phyloP scores from a whole-genome alignment of 92 coral and sea anemone genomes.

The Parazoanthus darwini region DNA sequence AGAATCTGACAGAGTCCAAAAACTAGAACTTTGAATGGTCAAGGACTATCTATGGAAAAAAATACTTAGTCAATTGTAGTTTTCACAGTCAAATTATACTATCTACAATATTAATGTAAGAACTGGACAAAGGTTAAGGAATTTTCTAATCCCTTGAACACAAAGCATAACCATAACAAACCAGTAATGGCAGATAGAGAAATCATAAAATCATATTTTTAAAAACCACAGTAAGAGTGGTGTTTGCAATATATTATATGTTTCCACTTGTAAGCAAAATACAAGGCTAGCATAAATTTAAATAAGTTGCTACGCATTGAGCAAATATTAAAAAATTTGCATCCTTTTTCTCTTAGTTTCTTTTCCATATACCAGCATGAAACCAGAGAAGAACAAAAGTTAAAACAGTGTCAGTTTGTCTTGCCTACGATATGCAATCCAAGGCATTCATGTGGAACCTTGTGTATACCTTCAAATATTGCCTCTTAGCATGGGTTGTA shows the following conservation, averaged over 20 bases:
- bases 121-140: too few relatives aligned
- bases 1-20: too few relatives aligned
- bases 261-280: too few relatives aligned
- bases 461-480: neutral
- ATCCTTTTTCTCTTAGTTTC: neutral
- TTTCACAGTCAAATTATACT: neutral
- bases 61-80: neutral
- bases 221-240: neutral
- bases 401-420: neutral
- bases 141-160: too few relatives aligned
- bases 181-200: neutral
- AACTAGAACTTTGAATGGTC: neutral
- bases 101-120: neutral
- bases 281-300: neutral
- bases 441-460: neutral
- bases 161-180: neutral
- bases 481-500: neutral
- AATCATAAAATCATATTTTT: too few relatives aligned
- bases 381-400: neutral
- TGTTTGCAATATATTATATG: too few relatives aligned
- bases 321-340: neutral
- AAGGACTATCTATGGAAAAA: neutral
- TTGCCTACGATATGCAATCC: neutral
- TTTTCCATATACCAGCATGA: neutral
- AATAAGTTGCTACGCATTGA: neutral